phyloP scores from a whole-genome alignment of 2,113 vertebrate species.

The Vulpes lagopus region DNA sequence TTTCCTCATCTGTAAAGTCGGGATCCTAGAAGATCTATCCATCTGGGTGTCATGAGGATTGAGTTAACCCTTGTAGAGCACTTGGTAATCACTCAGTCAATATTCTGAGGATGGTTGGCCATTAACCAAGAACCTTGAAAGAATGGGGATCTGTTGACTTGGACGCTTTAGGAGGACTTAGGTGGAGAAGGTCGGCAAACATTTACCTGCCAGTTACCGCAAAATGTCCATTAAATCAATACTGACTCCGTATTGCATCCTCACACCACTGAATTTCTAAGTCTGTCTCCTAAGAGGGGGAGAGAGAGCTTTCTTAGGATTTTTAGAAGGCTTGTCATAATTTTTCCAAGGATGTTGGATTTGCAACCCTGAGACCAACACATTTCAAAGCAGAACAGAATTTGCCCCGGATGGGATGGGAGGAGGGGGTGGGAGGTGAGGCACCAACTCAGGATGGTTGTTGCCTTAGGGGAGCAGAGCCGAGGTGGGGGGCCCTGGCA shows the following conservation, averaged over 20 bases:
- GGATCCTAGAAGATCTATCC: neutral
- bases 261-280: neutral
- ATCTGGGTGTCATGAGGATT: neutral
- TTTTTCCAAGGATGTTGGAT: neutral
- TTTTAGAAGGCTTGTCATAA: neutral
- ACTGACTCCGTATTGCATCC: neutral
- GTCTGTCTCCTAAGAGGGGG: neutral
- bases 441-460: neutral
- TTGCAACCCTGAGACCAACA: neutral
- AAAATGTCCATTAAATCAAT: neutral
- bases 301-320: neutral
- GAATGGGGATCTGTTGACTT: neutral
- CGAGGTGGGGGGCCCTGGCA: neutral
- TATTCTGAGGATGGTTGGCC: neutral
- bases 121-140: neutral
- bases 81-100: neutral
- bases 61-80: neutral
- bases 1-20: neutral
- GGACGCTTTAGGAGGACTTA: neutral
- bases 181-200: neutral
- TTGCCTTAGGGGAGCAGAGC: neutral
- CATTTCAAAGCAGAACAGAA: neutral
- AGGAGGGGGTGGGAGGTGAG: neutral
- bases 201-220: neutral
- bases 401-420: accelerated